These are phyloP conservation scores for Chrysocyon brachyurus DNA, from an alignment of 2,797 vertebrate genomes.

Conservation along the genomic window DNA sequence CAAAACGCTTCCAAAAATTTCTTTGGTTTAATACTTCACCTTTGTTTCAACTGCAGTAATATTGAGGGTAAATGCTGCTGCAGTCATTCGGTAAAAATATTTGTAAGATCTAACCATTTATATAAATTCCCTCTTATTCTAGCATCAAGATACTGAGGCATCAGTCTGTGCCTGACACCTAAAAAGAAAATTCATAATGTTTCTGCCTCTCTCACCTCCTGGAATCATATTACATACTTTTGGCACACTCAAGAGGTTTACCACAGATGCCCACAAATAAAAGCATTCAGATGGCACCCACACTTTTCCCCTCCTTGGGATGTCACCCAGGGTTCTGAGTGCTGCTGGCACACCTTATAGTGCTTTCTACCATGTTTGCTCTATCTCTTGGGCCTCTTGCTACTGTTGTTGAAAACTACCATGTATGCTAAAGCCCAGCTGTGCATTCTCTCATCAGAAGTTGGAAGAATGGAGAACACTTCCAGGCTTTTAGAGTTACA, in stretches of 20 bases:
- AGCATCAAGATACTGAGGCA: slow-evolving; percentile 52
- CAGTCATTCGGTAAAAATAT: neutral
- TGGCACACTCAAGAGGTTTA: neutral
- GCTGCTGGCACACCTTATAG: neutral
- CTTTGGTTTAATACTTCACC: slow-evolving; percentile 20
- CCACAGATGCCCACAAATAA: neutral
- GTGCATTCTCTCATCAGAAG: neutral
- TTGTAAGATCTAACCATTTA: slow-evolving; percentile 27
- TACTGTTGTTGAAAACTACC: neutral
- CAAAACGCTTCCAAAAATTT: neutral
- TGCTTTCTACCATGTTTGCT: neutral
- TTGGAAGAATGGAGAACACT: neutral
- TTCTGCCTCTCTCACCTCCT: neutral
- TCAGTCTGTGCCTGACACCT: slow-evolving; percentile 38
- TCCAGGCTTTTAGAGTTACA: neutral
- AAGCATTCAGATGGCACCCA: neutral
- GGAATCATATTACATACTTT: neutral
- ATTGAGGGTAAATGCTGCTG: neutral
- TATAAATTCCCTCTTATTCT: slow-evolving; percentile 42
- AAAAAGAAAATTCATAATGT: slow-evolving; percentile 77
- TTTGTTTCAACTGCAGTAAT: neutral
- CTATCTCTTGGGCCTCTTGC: neutral
- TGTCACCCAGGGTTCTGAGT: neutral
- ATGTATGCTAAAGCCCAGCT: neutral
- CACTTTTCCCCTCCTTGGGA: neutral